These are phyloP conservation scores for Pycnomerus fuliginosus DNA, from an alignment of 2,888 invertebrate species.

Conservation along the genomic window DNA sequence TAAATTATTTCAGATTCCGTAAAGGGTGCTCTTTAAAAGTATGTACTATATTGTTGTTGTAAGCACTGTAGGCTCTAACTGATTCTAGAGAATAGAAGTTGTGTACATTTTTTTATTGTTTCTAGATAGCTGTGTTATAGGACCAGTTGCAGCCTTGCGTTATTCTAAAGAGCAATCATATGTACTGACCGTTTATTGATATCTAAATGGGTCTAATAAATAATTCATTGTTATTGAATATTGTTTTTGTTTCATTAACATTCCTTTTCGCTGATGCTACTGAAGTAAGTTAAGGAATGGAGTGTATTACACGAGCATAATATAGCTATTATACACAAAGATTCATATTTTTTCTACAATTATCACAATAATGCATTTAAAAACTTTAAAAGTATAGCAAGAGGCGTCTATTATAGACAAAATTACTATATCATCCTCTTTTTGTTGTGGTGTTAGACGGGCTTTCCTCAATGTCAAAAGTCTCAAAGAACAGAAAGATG, in stretches of 20 bases:
- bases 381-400: too few relatives aligned
- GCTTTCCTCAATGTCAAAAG: too few relatives aligned
- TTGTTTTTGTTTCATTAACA: constrained; percentile 9
- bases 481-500: too few relatives aligned
- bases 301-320: too few relatives aligned
- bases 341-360: too few relatives aligned
- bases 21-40: constrained; percentile 20
- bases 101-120: constrained; percentile 3
- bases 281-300: too few relatives aligned
- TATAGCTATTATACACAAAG: too few relatives aligned
- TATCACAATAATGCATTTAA: too few relatives aligned
- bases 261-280: constrained; percentile 3
- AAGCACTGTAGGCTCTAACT: constrained; percentile 29
- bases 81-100: constrained; percentile 19
- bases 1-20: constrained; percentile 20
- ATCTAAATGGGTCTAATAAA: constrained; percentile 42
- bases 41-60: constrained; percentile 21
- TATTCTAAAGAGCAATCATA: constrained; percentile 28
- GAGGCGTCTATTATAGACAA: too few relatives aligned
- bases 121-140: constrained; percentile 23
- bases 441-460: too few relatives aligned
- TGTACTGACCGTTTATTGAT: constrained; percentile 36
- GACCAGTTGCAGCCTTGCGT: constrained; percentile 23
- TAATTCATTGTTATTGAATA: constrained; percentile 40
- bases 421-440: too few relatives aligned